Evolutionary conservation across 2,797 vertebrate genomes (phyloP), one percentile per base, ranked within the genome.

Genomic region (Tapirus indicus): DNA sequence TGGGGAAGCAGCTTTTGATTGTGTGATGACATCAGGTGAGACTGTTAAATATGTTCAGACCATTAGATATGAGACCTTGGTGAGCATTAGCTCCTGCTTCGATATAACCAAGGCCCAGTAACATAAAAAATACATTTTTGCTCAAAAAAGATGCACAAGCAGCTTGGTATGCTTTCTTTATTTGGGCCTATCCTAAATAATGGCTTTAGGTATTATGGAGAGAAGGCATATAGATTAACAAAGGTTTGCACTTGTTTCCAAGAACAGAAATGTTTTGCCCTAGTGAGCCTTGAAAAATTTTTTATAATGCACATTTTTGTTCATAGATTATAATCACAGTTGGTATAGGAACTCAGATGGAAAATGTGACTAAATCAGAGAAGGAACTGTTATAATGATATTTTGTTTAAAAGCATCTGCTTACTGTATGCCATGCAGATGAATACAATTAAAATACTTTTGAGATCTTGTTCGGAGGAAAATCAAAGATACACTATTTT

Each of bases 401-500:
- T 38, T 87, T 96, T 69, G n/a, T 92, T 41, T 82, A 75, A 91
- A 92, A 84, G 75, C 79, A 84, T 69, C 86, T 95, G 91, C 82
- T 79, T 60, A 54, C 18, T 95, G 44, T 77, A 23, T 64, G 58
- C 64, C 75, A 71, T 71, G 47, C 64, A 91, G 78, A 87, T 62
- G 58, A 86, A 80, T 87, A 84, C 56, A 94, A 91, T 96, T 96
- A 92, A 96, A 94, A 87, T 71, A 71, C n/a, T 95, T 95, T 58
- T 58, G 52, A 69, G 66, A 64, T 77, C 25, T 49, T 83, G 78
- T 79, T 68, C 17, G n/a, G 69, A 69, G 47, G 85, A 64, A 94
- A 84, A 82, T 69, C 72, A 56, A 38, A 95, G 84, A 49, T 58
- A 27, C 6, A 20, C 16, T 92, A 2, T 90, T 80, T 82, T 90